Base-by-base conservation (phyloP, 2,797 vertebrate species). In the Bucorvus abyssinicus region DNA sequence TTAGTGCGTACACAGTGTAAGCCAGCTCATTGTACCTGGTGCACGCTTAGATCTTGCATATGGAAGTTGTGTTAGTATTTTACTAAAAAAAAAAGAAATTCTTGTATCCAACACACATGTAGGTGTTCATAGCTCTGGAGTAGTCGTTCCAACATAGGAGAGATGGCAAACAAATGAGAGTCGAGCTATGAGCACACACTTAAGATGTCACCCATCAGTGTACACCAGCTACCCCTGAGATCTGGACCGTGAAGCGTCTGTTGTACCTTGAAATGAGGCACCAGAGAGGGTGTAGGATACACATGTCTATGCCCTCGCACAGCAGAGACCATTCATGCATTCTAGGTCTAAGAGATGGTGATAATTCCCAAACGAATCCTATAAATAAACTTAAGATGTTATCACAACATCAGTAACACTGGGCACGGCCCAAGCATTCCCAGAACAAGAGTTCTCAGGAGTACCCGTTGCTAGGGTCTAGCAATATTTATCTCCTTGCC, bases 401-500 rank as follows among this genome's bases (percentile, higher is more conserved):
- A 83, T 82, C 90, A 77, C 60, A 64, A 56, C 63, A 45, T 80
- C 61, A 70, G 26, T 81, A 87, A 71, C 63, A 11, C 55, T 67
- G 70, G 87, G 60, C 52, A 45, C 1, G 2, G 75, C 67, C 78
- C 64, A 68, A 92, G 91, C 56, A 16, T 94, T 96, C 94, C 84
- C 78, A 90, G 94, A 92, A 94, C 20, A 12, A 83, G 91, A 76
- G 74, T 80, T 94, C 93, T 92, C 87, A 87, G 70, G 79, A 87
- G 71, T 94, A 95, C 87, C 94, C 88, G 87, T 95, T 95, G 80
- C 94, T 96, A 96, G 76, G 90, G 61, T 38, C 91, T 93, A 91
- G 92, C 94, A 96, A 82, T 90, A 95, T 95, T 96, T 96, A 90
- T 79, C 93, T 90, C 90, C 91, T 89, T 74, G 87, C 69, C 93